Evolutionary conservation across 2,888 invertebrate genomes (phyloP).

Genomic region (Lasius platythorax): DNA sequence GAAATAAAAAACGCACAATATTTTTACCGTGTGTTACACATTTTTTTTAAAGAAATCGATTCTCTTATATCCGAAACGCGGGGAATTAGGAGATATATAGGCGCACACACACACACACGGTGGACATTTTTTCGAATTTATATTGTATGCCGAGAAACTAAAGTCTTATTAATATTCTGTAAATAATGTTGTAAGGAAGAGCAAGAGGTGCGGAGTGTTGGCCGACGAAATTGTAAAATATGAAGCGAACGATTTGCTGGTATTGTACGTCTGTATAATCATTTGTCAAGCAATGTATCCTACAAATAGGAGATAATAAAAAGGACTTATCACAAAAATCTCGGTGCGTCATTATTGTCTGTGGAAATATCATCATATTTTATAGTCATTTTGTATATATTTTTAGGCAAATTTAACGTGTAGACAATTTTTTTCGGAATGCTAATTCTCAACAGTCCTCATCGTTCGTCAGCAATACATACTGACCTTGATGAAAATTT

Average conservation of each 20-base stretch:
- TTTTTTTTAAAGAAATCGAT: neutral
- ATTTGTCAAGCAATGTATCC: conserved; percentile 85
- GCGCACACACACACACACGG: neutral
- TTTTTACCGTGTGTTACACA: conserved; percentile 24
- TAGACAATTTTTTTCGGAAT: neutral
- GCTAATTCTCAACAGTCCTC: neutral
- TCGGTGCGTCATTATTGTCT: neutral
- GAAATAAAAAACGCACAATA: conserved; percentile 26
- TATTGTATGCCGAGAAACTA: conserved; percentile 61
- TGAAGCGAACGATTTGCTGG: conserved; percentile 72
- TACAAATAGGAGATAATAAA: conserved; percentile 82
- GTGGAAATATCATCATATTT: neutral
- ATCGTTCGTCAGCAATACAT: neutral
- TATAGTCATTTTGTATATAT: neutral
- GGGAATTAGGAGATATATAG: neutral
- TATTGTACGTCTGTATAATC: conserved; percentile 85
- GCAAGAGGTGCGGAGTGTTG: conserved; percentile 63
- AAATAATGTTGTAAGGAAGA: conserved; percentile 65
- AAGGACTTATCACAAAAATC: conserved; percentile 56
- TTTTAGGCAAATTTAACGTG: neutral
- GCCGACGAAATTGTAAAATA: conserved; percentile 79
- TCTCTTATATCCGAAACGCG: neutral
- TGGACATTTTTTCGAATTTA: conserved; percentile 36
- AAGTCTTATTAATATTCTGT: conserved; percentile 66
- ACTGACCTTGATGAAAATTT: neutral